Percentiles rank a stretch among this genome's conserved stretches.
These are phyloP conservation scores for Polietes domitor DNA, from an alignment of 2,888 invertebrate species.

Conservation along the genomic window DNA sequence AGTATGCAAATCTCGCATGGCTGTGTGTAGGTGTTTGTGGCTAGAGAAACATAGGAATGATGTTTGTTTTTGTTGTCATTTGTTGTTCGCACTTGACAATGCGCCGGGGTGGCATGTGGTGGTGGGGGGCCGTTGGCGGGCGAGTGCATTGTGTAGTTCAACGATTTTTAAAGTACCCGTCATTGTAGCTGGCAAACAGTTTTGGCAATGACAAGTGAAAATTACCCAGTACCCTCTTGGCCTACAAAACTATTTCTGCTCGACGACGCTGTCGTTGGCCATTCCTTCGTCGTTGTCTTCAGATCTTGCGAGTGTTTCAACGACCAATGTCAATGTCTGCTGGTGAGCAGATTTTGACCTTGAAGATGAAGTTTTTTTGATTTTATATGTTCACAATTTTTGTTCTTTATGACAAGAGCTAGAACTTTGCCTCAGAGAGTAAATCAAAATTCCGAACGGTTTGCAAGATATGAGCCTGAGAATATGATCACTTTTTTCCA, in stretches of 20 bases:
- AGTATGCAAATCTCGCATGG: background rate
- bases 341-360: no score
- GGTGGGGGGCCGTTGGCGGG: background rate
- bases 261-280: background rate
- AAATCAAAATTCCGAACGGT: no score
- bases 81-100: constrained; percentile 1
- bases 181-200: constrained; percentile 53
- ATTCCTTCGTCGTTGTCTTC: constrained; percentile 3
- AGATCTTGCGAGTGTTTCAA: background rate
- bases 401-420: no score
- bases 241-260: constrained; percentile 38
- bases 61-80: no score
- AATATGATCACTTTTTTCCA: no score
- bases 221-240: constrained; percentile 59
- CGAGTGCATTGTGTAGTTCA: constrained; percentile 44
- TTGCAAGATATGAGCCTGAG: no score
- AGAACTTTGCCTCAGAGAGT: no score
- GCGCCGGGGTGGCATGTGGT: background rate
- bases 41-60: background rate
- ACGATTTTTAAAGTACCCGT: constrained; percentile 44
- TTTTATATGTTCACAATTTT: no score
- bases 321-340: constrained; percentile 42
- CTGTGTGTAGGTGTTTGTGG: background rate
- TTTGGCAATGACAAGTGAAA: constrained; percentile 59
- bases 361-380: no score